phyloP scores from a whole-genome alignment of 2,113 vertebrate genomes.

The Pitta sordida region DNA sequence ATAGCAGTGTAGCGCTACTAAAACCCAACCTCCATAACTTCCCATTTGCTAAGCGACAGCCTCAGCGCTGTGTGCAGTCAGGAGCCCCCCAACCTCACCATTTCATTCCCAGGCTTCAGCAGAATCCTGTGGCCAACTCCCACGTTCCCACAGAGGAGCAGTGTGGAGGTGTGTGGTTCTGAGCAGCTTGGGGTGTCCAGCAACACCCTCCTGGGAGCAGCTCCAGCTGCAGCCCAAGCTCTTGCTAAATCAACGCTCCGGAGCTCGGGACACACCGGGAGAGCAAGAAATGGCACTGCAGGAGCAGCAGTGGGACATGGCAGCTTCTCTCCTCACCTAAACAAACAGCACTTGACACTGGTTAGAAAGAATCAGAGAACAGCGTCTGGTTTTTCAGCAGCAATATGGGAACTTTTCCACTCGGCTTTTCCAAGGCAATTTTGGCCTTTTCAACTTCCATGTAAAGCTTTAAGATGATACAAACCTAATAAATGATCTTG shows the following conservation, averaged over 20 bases:
- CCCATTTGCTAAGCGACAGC: background rate
- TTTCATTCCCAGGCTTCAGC: background rate
- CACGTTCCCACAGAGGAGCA: conserved; percentile 1
- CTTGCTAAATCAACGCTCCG: background rate
- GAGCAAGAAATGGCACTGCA: background rate
- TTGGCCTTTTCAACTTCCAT: conserved; percentile 61
- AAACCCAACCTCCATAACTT: background rate
- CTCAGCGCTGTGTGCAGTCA: background rate
- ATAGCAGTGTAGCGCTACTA: background rate
- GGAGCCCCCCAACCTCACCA: background rate
- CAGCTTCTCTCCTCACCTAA: background rate
- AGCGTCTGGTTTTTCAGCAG: conserved; percentile 14
- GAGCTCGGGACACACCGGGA: background rate
- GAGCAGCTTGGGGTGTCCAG: background rate
- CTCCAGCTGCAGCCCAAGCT: background rate
- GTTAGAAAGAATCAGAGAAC: background rate
- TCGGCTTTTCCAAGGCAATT: conserved; percentile 28
- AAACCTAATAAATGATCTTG: conserved; percentile 65
- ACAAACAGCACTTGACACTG: background rate
- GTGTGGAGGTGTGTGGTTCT: background rate
- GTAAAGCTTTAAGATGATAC: conserved; percentile 63
- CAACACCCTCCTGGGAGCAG: background rate
- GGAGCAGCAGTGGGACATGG: background rate
- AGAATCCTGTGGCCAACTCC: conserved; percentile 2
- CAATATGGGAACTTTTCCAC: background rate